These are phyloP conservation scores for Melangyna quadrimaculata DNA, from an alignment of 2,888 invertebrate species.

Conservation along the genomic window DNA sequence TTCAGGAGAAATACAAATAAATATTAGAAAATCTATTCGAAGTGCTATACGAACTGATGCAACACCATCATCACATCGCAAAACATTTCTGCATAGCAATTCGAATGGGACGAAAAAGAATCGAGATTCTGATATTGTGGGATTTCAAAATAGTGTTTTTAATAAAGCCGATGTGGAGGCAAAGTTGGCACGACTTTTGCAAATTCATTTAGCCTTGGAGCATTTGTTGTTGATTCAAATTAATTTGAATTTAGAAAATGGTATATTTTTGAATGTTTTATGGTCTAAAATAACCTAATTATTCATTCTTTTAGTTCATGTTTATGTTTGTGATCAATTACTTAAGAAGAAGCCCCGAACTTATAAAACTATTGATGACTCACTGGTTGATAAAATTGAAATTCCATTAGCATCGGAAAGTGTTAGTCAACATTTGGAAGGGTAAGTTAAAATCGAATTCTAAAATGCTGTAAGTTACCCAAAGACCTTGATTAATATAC, in stretches of 20 bases:
- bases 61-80: slow-evolving; percentile 73
- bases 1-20: slow-evolving; percentile 57
- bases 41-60: slow-evolving; percentile 76
- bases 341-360: slow-evolving; percentile 75
- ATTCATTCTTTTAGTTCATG: slow-evolving; percentile 74
- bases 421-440: slow-evolving; percentile 77
- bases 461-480: background rate
- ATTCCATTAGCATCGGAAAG: slow-evolving; percentile 77
- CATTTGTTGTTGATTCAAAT: slow-evolving; percentile 79
- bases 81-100: slow-evolving; percentile 77
- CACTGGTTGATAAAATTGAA: slow-evolving; percentile 76
- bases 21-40: slow-evolving; percentile 79
- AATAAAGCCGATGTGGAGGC: slow-evolving; percentile 75
- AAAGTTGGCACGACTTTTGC: slow-evolving; percentile 77
- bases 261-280: slow-evolving; percentile 69
- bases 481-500: no score
- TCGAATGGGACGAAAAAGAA: slow-evolving; percentile 59
- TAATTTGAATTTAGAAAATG: slow-evolving; percentile 78
- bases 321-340: slow-evolving; percentile 77
- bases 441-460: slow-evolving; percentile 70
- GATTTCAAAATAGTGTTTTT: slow-evolving; percentile 79
- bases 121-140: slow-evolving; percentile 74
- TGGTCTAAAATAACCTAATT: background rate
- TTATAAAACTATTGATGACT: slow-evolving; percentile 75
- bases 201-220: slow-evolving; percentile 79